phyloP scores from a whole-genome alignment of 53 echinoderm and acorn worm genomes.

The Pentamera pediparva region DNA sequence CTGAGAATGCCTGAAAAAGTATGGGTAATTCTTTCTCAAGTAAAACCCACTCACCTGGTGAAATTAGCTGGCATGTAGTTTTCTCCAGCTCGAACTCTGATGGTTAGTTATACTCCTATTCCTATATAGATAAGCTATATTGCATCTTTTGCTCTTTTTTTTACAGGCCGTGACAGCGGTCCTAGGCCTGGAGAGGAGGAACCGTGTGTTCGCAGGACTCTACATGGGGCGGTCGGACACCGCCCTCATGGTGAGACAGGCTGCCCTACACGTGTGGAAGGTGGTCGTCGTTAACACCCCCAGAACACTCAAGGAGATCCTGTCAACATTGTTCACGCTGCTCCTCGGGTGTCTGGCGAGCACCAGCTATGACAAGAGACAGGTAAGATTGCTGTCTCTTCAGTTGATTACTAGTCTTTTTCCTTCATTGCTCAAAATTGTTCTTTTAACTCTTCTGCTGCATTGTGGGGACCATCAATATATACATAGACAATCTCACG shows the following conservation, averaged over 20 bases:
- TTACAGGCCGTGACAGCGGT: conserved; percentile 73
- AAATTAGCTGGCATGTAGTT: no score
- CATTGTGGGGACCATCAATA: no score
- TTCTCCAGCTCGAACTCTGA: no score
- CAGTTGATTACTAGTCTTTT: not conserved
- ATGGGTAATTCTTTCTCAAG: no score
- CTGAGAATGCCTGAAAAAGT: no score
- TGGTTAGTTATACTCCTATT: no score
- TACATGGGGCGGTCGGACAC: conserved; percentile 99
- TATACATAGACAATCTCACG: no score
- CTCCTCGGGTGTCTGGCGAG: conserved; percentile 92
- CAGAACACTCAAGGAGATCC: conserved; percentile 84
- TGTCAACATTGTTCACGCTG: conserved; percentile 74
- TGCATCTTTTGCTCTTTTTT: no score
- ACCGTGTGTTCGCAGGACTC: conserved; percentile 89
- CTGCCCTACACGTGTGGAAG: conserved; percentile 99
- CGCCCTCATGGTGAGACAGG: conserved; percentile 90
- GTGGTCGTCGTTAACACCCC: conserved; percentile 97
- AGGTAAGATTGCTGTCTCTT: conserved; percentile 28
- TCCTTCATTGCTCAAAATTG: not conserved
- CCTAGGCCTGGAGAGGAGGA: conserved; percentile 77
- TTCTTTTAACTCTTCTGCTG: no score
- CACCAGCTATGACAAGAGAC: conserved; percentile 97
- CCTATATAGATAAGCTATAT: no score
- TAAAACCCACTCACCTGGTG: no score